Conservation (phyloP, 2,113 vertebrate species). For the Clupea harengus region DNA sequence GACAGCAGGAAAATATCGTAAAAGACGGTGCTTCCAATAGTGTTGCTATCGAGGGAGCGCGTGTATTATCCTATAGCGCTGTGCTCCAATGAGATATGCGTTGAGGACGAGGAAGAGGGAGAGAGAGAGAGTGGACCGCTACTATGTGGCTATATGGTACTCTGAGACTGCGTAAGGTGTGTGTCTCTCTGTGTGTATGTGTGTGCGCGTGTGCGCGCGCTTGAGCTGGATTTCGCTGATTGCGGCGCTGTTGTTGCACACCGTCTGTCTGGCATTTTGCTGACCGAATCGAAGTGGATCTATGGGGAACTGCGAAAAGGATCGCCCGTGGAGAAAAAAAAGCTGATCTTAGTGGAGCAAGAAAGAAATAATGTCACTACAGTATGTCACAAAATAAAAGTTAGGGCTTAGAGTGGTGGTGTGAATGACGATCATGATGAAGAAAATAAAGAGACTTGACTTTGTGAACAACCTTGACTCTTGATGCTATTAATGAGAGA, state of each 20-base stretch:
- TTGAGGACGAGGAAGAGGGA: neutral
- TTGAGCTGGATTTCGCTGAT: conserved; percentile 46
- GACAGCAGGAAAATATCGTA: neutral
- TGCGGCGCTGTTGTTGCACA: conserved; percentile 35
- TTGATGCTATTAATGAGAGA: neutral
- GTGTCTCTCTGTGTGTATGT: conserved; percentile 15
- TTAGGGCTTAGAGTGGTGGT: neutral
- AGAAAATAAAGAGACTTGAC: neutral
- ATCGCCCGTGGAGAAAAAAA: conserved; percentile 19
- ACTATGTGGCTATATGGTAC: conserved; percentile 3
- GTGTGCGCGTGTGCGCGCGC: neutral
- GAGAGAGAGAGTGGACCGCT: conserved; percentile 5
- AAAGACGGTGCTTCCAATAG: neutral
- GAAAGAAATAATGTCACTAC: neutral
- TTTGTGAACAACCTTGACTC: neutral
- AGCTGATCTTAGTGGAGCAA: conserved; percentile 25
- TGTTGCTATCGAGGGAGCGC: neutral
- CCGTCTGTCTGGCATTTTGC: conserved; percentile 37
- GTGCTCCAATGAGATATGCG: conserved; percentile 25
- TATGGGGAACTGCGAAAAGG: conserved; percentile 26
- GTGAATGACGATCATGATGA: neutral
- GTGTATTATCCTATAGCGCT: conserved; percentile 26
- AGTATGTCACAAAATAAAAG: neutral
- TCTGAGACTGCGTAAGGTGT: conserved; percentile 8
- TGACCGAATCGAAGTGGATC: conserved; percentile 40